Conservation (phyloP, 2,888 invertebrate species). For the Melinaea menophilus region DNA sequence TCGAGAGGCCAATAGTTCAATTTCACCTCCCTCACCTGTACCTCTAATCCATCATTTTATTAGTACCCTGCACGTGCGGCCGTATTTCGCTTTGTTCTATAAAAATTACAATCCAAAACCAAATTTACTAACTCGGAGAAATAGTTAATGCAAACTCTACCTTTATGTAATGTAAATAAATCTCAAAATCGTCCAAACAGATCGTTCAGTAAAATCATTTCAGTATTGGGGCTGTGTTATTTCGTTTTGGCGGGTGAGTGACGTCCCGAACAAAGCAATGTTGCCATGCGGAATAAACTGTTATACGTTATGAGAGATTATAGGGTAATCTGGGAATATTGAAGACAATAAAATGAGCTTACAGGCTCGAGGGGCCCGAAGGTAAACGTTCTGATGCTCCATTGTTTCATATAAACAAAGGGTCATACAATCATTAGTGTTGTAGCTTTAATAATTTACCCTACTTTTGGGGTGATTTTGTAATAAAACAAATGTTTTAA, state of each 20-base stretch:
- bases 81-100: conserved; percentile 67
- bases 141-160: conserved; percentile 35
- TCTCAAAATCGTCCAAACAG: conserved; percentile 31
- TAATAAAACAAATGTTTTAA: conserved; percentile 47
- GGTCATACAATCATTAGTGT: conserved; percentile 26
- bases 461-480: conserved; percentile 1
- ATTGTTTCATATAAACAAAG: conserved; percentile 37
- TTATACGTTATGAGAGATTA: conserved; percentile 76
- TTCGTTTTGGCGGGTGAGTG: conserved; percentile 75
- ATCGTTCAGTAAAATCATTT: conserved; percentile 35
- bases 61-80: conserved; percentile 72
- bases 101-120: conserved; percentile 44
- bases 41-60: conserved; percentile 73
- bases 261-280: conserved; percentile 68
- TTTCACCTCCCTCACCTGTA: conserved; percentile 71
- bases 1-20: conserved; percentile 73
- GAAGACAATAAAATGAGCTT: conserved; percentile 77
- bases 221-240: conserved; percentile 51
- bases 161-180: conserved; percentile 7
- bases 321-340: conserved; percentile 76
- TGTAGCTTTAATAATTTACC: conserved; percentile 12
- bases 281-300: conserved; percentile 77
- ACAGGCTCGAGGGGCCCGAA: conserved; percentile 50
- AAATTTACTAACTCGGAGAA: conserved; percentile 30
- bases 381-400: conserved; percentile 52